Percentiles rank a stretch among this genome's conserved stretches.
Evolutionary conservation across 2,113 vertebrate genomes (phyloP).

Genomic region (Boulengeromyrus knoepffleri): DNA sequence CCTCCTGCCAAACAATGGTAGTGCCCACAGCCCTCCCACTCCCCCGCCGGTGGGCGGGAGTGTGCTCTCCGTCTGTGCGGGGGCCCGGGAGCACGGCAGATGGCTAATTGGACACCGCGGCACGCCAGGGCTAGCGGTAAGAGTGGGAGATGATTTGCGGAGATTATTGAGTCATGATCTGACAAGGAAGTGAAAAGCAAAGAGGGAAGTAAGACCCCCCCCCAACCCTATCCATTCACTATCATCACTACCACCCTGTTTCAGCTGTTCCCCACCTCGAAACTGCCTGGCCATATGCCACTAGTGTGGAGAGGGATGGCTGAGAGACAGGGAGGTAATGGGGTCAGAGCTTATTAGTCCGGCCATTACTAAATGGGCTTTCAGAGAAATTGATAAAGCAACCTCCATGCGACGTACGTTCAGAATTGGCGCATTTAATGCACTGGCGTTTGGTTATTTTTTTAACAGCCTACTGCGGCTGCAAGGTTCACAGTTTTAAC

Average conservation of each 20-base stretch:
- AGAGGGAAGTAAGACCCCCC: slow-evolving; percentile 19
- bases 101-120: slow-evolving; percentile 81
- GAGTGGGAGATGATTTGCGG: slow-evolving; percentile 52
- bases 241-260: slow-evolving; percentile 22
- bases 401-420: slow-evolving; percentile 16
- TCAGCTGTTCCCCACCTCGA: background rate
- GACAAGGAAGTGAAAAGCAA: slow-evolving; percentile 23
- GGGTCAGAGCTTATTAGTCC: slow-evolving; percentile 43
- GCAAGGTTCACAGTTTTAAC: background rate
- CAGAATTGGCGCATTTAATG: slow-evolving; percentile 9
- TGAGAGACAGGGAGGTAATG: slow-evolving; percentile 31
- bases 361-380: slow-evolving; percentile 33
- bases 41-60: slow-evolving; percentile 37
- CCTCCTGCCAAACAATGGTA: slow-evolving; percentile 48
- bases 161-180: slow-evolving; percentile 58
- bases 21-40: slow-evolving; percentile 38
- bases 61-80: slow-evolving; percentile 33
- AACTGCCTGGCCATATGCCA: slow-evolving; percentile 25
- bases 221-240: background rate
- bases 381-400: slow-evolving; percentile 34
- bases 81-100: slow-evolving; percentile 60
- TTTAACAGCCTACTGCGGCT: background rate
- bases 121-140: slow-evolving; percentile 51
- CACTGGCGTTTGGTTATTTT: background rate
- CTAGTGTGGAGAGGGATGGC: slow-evolving; percentile 13